Evolutionary conservation across 2,888 invertebrate species (phyloP).

Genomic region (Ariolimax columbianus): DNA sequence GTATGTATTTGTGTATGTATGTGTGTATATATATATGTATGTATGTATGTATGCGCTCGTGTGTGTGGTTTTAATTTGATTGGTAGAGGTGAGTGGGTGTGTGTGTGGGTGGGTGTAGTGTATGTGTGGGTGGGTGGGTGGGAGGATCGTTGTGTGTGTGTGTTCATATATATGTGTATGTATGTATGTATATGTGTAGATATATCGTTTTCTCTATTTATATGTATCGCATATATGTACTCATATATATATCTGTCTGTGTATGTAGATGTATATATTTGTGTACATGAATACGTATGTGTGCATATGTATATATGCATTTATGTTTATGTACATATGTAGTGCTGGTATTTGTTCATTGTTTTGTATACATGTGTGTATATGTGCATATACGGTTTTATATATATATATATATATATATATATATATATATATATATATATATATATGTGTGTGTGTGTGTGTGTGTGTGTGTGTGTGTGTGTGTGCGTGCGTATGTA

Average conservation of each 20-base stretch:
- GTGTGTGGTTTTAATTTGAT: too few species aligned
- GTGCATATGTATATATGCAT: neutral
- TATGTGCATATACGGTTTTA: too few species aligned
- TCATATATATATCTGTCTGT: slow-evolving; percentile 2
- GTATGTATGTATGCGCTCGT: neutral
- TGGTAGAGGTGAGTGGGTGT: too few species aligned
- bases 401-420: neutral
- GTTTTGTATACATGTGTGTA: too few species aligned
- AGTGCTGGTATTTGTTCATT: too few species aligned
- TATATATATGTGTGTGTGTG: neutral
- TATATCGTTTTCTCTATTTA: neutral
- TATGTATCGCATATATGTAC: too few species aligned
- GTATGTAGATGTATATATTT: neutral
- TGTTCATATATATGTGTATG: neutral
- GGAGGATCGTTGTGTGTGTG: too few species aligned
- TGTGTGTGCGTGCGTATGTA: neutral
- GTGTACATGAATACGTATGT: neutral
- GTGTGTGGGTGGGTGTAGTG: too few species aligned
- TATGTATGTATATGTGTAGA: neutral
- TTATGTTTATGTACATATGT: too few species aligned
- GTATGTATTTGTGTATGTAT: neutral
- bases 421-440: neutral
- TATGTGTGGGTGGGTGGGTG: too few species aligned
- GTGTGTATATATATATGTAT: neutral
- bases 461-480: neutral